Base-by-base conservation (phyloP, 2,888 invertebrate genomes). In the Scaptodrosophila latifasciaeformis region DNA sequence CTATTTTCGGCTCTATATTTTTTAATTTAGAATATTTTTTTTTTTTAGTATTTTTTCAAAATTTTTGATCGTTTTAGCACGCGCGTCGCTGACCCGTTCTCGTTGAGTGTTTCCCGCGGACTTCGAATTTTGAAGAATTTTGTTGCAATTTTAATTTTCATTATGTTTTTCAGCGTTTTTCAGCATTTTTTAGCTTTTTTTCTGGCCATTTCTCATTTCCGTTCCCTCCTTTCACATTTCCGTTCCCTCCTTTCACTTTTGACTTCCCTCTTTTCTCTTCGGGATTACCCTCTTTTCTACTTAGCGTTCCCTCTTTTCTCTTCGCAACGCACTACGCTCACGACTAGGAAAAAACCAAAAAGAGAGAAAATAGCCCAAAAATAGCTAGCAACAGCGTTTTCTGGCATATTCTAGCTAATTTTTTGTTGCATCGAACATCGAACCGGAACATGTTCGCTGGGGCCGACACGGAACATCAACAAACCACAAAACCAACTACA, bases 41-140 rank as follows among this genome's bases (percentile, higher is more conserved):
- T 40, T 39, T 7, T 2, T 18, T 45, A n/a, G n/a, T 30, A 12
- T 59, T 65, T 46, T 57, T 59, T 62, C 59, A 58, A 62, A 59
- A 54, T 65, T 47, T n/a, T n/a, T 13, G 17, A 63, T 65, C n/a
- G n/a, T 64, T 57, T 62, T 75, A 70, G 74, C 65, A 77, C 60
- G 67, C 70, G 70, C 78, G 70, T 64, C 39, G 54, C 48, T 62
- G 77, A 70, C 60, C 70, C 70, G 70, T 67, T 67, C 60, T 63
- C 66, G 61, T 71, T 66, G 72, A 70, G 56, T 74, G 66, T 67
- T 67, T 68, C 64, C 61, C 61, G 66, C 65, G 61, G 65, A 65
- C 68, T 66, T 47, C 47, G 62, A 57, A 53, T 42, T 50, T 43
- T 39, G 39, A 35, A 21, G 13, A 53, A 53, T 49, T 43, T 34